These are phyloP conservation scores for Eolophus roseicapilla DNA, from an alignment of 2,113 vertebrate genomes.

Conservation along the genomic window DNA sequence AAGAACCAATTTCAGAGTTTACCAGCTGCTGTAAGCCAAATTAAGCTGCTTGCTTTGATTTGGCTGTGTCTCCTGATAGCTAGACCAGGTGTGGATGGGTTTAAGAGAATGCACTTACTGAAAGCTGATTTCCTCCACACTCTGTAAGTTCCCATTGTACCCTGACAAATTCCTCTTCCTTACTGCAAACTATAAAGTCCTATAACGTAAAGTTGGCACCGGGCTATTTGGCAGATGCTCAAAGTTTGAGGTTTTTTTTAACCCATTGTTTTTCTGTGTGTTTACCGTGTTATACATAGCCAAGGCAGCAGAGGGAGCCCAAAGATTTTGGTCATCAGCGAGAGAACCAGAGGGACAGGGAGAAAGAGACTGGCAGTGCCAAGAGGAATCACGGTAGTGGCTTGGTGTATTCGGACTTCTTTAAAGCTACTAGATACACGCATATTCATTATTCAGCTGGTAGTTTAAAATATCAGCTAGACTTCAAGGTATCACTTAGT, in stretches of 20 bases:
- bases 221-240: accelerated
- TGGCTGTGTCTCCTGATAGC: neutral
- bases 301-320: conserved; percentile 25
- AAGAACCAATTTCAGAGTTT: neutral
- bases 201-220: accelerated
- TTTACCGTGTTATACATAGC: neutral
- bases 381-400: accelerated
- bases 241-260: neutral
- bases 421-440: neutral
- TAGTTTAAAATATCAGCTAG: neutral
- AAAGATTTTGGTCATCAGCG: neutral
- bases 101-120: accelerated
- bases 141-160: accelerated
- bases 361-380: accelerated
- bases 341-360: accelerated
- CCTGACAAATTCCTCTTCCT: neutral
- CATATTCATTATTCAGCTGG: neutral
- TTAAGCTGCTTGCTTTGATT: neutral
- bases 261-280: neutral
- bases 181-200: accelerated
- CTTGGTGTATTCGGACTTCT: neutral
- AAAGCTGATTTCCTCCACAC: too few relatives aligned
- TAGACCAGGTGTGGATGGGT: too few relatives aligned
- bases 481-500: neutral
- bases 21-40: neutral